Evolutionary conservation across 2,113 vertebrate genomes (phyloP).

Genomic region (Phaethon lepturus): DNA sequence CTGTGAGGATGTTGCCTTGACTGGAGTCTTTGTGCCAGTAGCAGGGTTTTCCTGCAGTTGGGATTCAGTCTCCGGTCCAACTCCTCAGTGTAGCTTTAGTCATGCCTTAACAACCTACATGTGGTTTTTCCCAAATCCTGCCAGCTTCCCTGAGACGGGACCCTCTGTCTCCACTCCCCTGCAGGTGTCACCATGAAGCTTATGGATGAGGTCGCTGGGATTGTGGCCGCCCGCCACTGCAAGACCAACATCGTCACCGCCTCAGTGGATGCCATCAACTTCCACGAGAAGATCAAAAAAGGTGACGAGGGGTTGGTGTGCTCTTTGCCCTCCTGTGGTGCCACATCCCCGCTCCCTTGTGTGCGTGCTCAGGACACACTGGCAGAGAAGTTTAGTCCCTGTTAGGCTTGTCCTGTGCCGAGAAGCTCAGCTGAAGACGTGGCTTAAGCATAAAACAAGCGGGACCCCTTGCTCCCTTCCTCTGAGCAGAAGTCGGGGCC

Average conservation of each 20-base stretch:
- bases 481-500: not conserved
- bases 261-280: slow-evolving; percentile 95
- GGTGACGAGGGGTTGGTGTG: slow-evolving; percentile 69
- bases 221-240: slow-evolving; percentile 92
- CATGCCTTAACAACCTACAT: rapidly evolving
- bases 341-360: rapidly evolving
- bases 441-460: not conserved
- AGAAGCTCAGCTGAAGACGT: not conserved
- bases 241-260: slow-evolving; percentile 95
- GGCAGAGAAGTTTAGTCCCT: not conserved
- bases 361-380: rapidly evolving
- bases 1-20: rapidly evolving
- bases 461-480: not conserved
- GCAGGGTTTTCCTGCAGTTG: not conserved
- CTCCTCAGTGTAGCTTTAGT: not conserved
- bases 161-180: not conserved
- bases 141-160: not conserved
- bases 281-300: slow-evolving; percentile 94
- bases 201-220: slow-evolving; percentile 96
- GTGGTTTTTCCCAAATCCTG: not conserved
- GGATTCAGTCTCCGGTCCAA: rapidly evolving
- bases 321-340: not conserved
- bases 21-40: not conserved
- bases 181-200: slow-evolving; percentile 97
- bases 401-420: not conserved